Evolutionary conservation across 2,888 invertebrate genomes (phyloP).

Genomic region (Ganaspis brasiliensis): DNA sequence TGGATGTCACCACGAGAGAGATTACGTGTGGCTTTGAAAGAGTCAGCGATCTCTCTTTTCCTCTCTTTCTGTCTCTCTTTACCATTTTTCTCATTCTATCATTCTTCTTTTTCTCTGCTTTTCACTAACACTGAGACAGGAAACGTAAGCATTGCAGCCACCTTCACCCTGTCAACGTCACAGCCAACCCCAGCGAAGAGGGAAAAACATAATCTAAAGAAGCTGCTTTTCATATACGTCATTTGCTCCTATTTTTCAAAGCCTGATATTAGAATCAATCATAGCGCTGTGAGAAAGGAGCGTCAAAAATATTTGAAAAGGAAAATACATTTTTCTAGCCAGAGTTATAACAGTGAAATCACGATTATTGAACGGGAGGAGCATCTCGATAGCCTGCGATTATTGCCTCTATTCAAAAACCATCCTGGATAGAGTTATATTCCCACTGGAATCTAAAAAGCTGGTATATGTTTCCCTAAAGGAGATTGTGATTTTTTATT

Average conservation of each 20-base stretch:
- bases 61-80: conserved; percentile 43
- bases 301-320: conserved; percentile 52
- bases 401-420: conserved; percentile 71
- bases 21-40: conserved; percentile 72
- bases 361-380: conserved; percentile 68
- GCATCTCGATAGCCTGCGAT: conserved; percentile 70
- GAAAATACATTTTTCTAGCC: conserved; percentile 50
- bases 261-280: conserved; percentile 73
- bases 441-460: conserved; percentile 49
- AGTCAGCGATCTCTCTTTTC: conserved; percentile 40
- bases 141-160: conserved; percentile 15
- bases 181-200: conserved; percentile 40
- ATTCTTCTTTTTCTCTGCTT: background rate
- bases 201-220: conserved; percentile 61
- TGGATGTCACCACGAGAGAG: conserved; percentile 76
- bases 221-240: conserved; percentile 65
- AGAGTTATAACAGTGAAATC: conserved; percentile 51
- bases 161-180: conserved; percentile 28
- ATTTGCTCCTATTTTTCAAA: conserved; percentile 72
- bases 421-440: conserved; percentile 64
- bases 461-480: background rate
- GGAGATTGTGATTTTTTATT: background rate
- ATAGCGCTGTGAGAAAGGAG: conserved; percentile 59
- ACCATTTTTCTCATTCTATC: background rate
- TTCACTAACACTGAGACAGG: conserved; percentile 2